These are phyloP conservation scores for Nemoura dubitans DNA, from an alignment of 2,888 invertebrate species.

Conservation along the genomic window DNA sequence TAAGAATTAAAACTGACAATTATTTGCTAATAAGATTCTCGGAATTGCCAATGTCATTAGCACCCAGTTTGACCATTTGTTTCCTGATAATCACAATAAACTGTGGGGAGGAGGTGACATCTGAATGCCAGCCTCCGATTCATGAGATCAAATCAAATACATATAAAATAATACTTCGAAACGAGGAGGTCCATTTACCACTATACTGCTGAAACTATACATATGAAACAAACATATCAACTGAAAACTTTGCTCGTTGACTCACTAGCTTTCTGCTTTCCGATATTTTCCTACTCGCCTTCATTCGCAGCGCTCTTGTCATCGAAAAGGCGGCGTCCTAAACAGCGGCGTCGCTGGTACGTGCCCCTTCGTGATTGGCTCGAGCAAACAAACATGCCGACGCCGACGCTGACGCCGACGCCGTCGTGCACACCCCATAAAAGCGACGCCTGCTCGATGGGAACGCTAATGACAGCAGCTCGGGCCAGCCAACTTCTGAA, in stretches of 20 bases:
- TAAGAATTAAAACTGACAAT: background rate
- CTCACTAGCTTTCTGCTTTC: too few relatives aligned
- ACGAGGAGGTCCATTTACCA: too few relatives aligned
- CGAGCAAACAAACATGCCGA: constrained; percentile 20
- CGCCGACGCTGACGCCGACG: constrained; percentile 9
- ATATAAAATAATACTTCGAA: too few relatives aligned
- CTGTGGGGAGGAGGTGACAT: too few relatives aligned
- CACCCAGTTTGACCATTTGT: background rate
- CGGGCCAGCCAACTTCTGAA: constrained; percentile 19
- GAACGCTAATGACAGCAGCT: constrained; percentile 34
- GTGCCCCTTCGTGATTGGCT: constrained; percentile 32
- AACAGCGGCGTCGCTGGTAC: background rate
- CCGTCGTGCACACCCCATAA: constrained; percentile 17
- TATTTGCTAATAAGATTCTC: background rate
- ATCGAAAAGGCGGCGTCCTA: background rate
- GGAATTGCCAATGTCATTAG: background rate
- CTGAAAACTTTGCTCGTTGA: too few relatives aligned
- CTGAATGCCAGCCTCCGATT: too few relatives aligned
- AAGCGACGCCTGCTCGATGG: constrained; percentile 33
- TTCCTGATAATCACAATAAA: too few relatives aligned
- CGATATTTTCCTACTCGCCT: background rate
- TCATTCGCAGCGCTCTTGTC: background rate
- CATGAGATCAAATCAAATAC: too few relatives aligned
- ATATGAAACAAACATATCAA: too few relatives aligned
- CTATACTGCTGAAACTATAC: too few relatives aligned